Percentiles rank a stretch among this genome's conserved stretches.
phyloP scores from a whole-genome alignment of 2,888 invertebrate genomes.

The Ophioninae sp. region DNA sequence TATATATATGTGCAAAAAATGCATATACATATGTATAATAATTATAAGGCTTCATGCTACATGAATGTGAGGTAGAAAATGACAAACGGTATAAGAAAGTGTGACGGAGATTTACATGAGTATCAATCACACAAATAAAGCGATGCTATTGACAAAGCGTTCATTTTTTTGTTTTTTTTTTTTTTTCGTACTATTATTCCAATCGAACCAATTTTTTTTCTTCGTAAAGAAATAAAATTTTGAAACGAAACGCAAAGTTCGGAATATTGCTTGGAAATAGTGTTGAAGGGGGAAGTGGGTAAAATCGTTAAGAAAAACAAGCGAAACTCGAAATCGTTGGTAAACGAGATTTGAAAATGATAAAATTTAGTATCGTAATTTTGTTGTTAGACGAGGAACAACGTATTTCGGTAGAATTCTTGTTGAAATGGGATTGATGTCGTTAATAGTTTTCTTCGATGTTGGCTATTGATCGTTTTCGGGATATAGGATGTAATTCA shows the following conservation, averaged over 20 bases:
- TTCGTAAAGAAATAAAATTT: neutral
- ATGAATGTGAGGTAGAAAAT: conserved; percentile 26
- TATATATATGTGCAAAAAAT: conserved; percentile 28
- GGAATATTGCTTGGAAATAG: no score
- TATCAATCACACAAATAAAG: conserved; percentile 59
- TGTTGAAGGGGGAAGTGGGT: no score
- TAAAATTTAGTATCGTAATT: neutral
- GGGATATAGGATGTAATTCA: neutral
- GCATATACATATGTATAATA: conserved; percentile 35
- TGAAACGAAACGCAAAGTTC: no score
- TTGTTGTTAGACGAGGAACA: neutral
- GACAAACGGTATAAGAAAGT: conserved; percentile 42
- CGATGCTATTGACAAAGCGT: conserved; percentile 47
- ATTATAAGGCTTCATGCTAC: conserved; percentile 26
- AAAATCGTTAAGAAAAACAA: neutral
- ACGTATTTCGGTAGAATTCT: neutral
- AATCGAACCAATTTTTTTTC: neutral
- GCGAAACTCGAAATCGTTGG: neutral
- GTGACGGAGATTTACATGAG: conserved; percentile 40
- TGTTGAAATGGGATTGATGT: neutral
- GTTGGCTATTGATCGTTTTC: no score
- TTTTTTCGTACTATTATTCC: neutral
- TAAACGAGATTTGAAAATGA: neutral
- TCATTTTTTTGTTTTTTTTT: conserved; percentile 1
- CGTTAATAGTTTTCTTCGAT: neutral